phyloP scores from a whole-genome alignment of 2,888 invertebrate genomes.

The Metalampra italica region DNA sequence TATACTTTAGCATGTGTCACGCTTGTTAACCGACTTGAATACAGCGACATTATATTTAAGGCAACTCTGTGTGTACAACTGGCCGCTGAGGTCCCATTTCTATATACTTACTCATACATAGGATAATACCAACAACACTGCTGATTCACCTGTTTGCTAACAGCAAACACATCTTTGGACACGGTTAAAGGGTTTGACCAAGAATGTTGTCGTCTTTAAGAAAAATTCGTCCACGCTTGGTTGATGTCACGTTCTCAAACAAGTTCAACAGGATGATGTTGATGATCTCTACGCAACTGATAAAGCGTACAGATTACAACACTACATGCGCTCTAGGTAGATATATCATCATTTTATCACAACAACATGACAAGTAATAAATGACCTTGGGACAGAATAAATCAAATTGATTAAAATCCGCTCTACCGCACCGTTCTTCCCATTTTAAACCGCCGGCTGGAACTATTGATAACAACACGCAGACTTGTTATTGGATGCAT shows the following conservation, averaged over 20 bases:
- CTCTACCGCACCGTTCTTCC: constrained; percentile 1
- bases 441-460: constrained; percentile 2
- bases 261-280: constrained; percentile 2
- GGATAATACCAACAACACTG: constrained; percentile 29
- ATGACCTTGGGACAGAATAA: background rate
- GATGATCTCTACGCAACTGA: constrained; percentile 1
- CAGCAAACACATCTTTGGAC: constrained; percentile 26
- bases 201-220: constrained; percentile 17
- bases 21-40: no score
- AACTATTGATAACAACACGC: constrained; percentile 3
- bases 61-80: constrained; percentile 49
- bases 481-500: constrained; percentile 38
- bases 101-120: constrained; percentile 39
- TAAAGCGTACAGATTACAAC: background rate
- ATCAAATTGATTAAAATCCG: background rate
- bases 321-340: background rate
- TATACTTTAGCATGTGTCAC: no score
- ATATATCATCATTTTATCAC: background rate
- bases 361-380: background rate
- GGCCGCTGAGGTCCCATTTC: constrained; percentile 39
- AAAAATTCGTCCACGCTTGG: constrained; percentile 10
- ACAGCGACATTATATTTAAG: no score
- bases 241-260: constrained; percentile 32
- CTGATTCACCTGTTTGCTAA: constrained; percentile 61
- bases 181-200: constrained; percentile 31